phyloP scores from a whole-genome alignment of 2,797 vertebrate species.

The Alectoris magna region DNA sequence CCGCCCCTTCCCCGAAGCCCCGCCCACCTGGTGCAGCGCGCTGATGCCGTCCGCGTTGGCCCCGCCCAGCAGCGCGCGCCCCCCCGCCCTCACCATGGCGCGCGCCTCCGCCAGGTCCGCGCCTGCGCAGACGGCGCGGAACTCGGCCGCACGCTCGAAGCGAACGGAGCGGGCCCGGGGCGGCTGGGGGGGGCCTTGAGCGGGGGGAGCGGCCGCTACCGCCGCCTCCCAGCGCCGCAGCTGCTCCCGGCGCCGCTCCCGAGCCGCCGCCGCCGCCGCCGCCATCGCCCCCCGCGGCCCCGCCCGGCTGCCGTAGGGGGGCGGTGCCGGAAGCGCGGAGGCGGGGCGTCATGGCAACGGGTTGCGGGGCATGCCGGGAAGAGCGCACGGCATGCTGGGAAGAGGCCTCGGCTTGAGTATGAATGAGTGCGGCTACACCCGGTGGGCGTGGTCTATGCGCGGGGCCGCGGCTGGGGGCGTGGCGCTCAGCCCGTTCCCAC shows the following conservation, averaged over 20 bases:
- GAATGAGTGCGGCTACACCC: too few relatives aligned
- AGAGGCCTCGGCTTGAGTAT: too few relatives aligned
- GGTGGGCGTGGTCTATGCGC: too few relatives aligned
- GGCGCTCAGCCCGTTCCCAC: too few relatives aligned
- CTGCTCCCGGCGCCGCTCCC: too few relatives aligned
- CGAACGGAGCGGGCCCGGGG: constrained; percentile 82
- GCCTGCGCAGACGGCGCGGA: constrained; percentile 89
- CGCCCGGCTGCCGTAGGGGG: not conserved
- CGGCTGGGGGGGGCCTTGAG: not conserved
- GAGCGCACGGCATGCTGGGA: too few relatives aligned
- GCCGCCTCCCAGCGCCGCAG: not conserved
- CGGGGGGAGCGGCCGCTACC: not conserved
- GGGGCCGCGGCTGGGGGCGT: too few relatives aligned
- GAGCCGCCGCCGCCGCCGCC: not conserved
- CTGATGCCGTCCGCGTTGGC: constrained; percentile 92
- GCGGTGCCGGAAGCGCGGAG: not conserved
- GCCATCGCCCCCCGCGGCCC: not conserved
- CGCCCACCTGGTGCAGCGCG: constrained; percentile 72
- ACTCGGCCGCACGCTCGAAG: constrained; percentile 91
- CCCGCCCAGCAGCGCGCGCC: constrained; percentile 81
- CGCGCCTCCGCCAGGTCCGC: constrained; percentile 89
- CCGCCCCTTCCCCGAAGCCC: not conserved
- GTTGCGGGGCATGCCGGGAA: not conserved
- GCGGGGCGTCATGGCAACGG: not conserved
- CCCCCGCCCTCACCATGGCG: constrained; percentile 84